These are phyloP conservation scores for Actinopyga echinites DNA, from an alignment of 53 echinoderm and acorn worm species.

Conservation along the genomic window DNA sequence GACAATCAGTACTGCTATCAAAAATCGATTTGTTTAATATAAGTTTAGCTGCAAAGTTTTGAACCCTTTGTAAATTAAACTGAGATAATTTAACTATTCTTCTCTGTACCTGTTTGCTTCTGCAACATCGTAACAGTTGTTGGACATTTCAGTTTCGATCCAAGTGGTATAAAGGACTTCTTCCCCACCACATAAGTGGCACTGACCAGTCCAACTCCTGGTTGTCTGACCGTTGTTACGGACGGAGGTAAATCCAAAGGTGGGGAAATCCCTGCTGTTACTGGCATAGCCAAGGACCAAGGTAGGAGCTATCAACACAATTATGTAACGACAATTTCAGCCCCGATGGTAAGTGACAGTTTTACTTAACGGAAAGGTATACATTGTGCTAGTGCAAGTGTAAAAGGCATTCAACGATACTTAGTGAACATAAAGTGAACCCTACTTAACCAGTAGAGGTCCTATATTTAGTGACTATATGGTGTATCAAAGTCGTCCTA, in stretches of 20 bases:
- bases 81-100: background rate
- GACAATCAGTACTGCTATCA: slow-evolving; percentile 53
- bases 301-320: slow-evolving; percentile 63
- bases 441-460: too few relatives aligned
- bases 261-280: slow-evolving; percentile 75
- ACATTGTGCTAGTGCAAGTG: too few relatives aligned
- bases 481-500: too few relatives aligned
- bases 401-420: too few relatives aligned
- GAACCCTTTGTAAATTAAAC: too few relatives aligned
- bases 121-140: slow-evolving; percentile 60
- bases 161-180: slow-evolving; percentile 94
- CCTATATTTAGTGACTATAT: too few relatives aligned
- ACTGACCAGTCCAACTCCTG: slow-evolving; percentile 98
- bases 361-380: too few relatives aligned
- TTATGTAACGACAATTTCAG: background rate
- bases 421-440: too few relatives aligned
- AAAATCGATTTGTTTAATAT: background rate
- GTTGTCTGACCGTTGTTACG: slow-evolving; percentile 80
- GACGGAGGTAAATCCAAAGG: slow-evolving; percentile 90
- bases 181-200: slow-evolving; percentile 80
- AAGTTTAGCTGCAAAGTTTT: background rate
- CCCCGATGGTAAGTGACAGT: too few relatives aligned
- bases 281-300: slow-evolving; percentile 87
- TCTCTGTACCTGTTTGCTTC: slow-evolving; percentile 63
- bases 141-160: slow-evolving; percentile 80